Base-by-base conservation (phyloP, 2,113 vertebrate genomes). In the Ariopsis seemanni region DNA sequence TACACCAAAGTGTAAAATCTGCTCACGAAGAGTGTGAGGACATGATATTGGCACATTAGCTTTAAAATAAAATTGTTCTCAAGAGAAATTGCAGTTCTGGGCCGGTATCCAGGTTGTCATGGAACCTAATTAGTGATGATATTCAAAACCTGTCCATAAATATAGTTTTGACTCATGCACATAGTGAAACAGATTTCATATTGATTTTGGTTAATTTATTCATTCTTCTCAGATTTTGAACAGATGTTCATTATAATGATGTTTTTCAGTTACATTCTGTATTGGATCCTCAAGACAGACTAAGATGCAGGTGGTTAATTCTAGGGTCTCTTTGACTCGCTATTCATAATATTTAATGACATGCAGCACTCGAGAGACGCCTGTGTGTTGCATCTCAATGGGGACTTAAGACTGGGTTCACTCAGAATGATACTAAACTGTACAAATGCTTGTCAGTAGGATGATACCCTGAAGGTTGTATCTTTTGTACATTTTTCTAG, bases 181-280 rank as follows among this genome's bases (percentile, higher is more conserved):
- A 34, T 52, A 11, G n/a, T 55, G 34, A 71, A 69, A 83, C 60
- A 78, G 77, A 74, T 82, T 88, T 79, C 14, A 9, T 27, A 74
- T 88, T n/a, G 48, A 60, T 53, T 77, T 79, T 17, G 55, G 27
- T 57, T 48, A 48, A 53, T 77, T 22, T 22, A 27, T n/a, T 85
- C 42, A 53, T 60, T 77, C 20, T 67, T 65, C n/a, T 42, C 15
- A 25, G 79, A 25, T 63, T 83, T 63, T 50, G 20, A 48, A 75
- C 55, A 78, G 60, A 69, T 5, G 15, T 85, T 88, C 82, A 88
- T 88, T 48, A 85, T 55, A 34, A 84, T 71, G 60, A 72, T 7
- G 53, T 60, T 74, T 67, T 69, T 25, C 1, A 34, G 1, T 81
- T 62, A 50, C 11, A 6, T 63, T 74, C 55, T 25, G 10, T 74